Evolutionary conservation across 2,888 invertebrate species (phyloP), one percentile per base, ranked within the genome.

Genomic region (Drosophila limbata): DNA sequence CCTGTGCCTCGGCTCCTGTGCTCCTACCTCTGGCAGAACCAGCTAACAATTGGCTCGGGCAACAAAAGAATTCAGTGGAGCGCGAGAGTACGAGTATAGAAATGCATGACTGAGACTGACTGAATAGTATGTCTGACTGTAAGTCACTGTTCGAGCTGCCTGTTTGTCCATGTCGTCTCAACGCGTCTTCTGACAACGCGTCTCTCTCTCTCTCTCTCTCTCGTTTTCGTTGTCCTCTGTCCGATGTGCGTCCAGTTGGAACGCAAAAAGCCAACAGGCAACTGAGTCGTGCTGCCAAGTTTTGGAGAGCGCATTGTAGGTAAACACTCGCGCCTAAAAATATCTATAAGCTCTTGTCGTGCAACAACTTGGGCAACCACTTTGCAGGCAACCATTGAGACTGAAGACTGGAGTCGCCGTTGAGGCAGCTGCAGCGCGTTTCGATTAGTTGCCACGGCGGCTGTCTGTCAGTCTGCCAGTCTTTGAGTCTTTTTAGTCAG

Each of bases 261-360:
- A 84, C 83, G 89, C 81, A 63, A 53, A 63, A 57, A 25, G 51
- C 61, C 40, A 40, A 17, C 50, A n/a, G 48, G 48, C 48, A 50
- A 51, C 55, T 50, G 64, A 67, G 71, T 78, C 74, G 79, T 72
- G 79, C 82, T 67, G 79, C 66, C 81, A 87, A 72, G 63, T 77
- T 84, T 79, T 64, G 57, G 73, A 69, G 80, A 81, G 85, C 84
- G 69, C 71, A 82, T 76, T 79, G 84, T 86, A 73, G 87, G 83
- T 70, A 88, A 80, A 88, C 81, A 88, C 89, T 88, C 84, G 89
- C 84, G 84, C 87, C 77, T 88, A 84, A 84, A 88, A 84, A 84
- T 88, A 84, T 86, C 87, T 81, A 74, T 77, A 86, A 86, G 89
- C 87, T 84, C 57, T 57, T 57, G 73, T 73, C 76, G 83, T 66